Percentiles rank a stretch among this genome's conserved stretches.
Conservation (phyloP, 2,888 invertebrate species). For the Gryllus longicercus region DNA sequence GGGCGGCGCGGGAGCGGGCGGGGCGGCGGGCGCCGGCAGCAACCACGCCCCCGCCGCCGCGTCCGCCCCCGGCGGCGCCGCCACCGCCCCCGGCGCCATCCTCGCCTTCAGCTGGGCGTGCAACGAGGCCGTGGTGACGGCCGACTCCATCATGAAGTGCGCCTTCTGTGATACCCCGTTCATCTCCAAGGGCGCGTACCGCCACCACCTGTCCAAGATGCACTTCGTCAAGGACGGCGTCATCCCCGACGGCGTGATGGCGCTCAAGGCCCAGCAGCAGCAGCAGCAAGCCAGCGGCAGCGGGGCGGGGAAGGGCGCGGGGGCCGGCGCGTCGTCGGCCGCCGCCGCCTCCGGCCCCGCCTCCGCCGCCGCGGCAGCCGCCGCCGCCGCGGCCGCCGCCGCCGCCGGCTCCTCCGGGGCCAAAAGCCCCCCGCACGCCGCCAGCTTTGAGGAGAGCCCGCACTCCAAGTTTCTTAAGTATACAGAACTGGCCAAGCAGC, state of each 20-base stretch:
- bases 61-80: slow-evolving; percentile 42
- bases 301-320: slow-evolving; percentile 39
- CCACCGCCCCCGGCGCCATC: slow-evolving; percentile 66
- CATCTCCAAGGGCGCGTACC: slow-evolving; percentile 93
- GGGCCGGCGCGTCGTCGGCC: slow-evolving; percentile 40
- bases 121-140: slow-evolving; percentile 83
- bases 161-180: slow-evolving; percentile 94
- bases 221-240: slow-evolving; percentile 92
- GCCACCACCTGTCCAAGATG: slow-evolving; percentile 93
- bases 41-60: slow-evolving; percentile 35
- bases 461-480: slow-evolving; percentile 98
- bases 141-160: slow-evolving; percentile 88
- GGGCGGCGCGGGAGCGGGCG: slow-evolving; percentile 47
- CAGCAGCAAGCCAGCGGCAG: slow-evolving; percentile 42
- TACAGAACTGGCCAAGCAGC: slow-evolving; percentile 96
- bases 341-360: slow-evolving; percentile 22
- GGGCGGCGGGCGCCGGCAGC: slow-evolving; percentile 44
- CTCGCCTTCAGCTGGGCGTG: slow-evolving; percentile 92
- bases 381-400: slow-evolving; percentile 40
- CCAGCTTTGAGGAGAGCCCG: slow-evolving; percentile 78
- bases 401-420: slow-evolving; percentile 28
- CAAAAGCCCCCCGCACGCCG: slow-evolving; percentile 45
- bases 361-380: slow-evolving; percentile 24
- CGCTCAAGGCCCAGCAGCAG: slow-evolving; percentile 54
- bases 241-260: slow-evolving; percentile 68